Conservation (phyloP, 2,113 vertebrate species). For the Leptosomus discolor region DNA sequence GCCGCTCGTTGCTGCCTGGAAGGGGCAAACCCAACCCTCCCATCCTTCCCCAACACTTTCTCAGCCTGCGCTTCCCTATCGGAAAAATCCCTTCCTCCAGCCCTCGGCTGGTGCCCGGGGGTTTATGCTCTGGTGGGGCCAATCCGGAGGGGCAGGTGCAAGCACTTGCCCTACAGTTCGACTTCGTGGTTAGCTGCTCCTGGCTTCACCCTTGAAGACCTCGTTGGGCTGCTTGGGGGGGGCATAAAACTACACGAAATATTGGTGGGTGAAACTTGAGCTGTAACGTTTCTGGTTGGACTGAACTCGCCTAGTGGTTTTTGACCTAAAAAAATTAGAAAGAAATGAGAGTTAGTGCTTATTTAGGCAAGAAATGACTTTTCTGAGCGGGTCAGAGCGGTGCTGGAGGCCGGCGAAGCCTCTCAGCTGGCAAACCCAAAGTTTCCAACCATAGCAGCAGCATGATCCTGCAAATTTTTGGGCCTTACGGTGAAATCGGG, state of each 20-base stretch:
- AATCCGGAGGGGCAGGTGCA: neutral
- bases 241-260: accelerated
- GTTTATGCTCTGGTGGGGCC: neutral
- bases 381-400: accelerated
- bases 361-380: neutral
- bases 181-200: neutral
- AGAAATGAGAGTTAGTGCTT: neutral
- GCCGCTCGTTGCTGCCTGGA: neutral
- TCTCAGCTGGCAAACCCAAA: neutral
- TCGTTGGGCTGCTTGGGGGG: neutral
- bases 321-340: neutral
- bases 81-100: neutral
- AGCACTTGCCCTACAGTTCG: accelerated
- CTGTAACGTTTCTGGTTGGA: neutral
- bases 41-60: neutral
- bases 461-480: neutral
- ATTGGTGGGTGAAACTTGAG: neutral
- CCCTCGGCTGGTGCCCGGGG: neutral
- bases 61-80: neutral
- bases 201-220: neutral
- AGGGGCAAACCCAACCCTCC: neutral
- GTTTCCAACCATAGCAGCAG: neutral
- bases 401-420: accelerated
- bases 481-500: neutral
- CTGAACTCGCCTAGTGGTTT: neutral